phyloP scores from a whole-genome alignment of 35 echinoderm and acorn worm species.

The Amphiura filiformis region DNA sequence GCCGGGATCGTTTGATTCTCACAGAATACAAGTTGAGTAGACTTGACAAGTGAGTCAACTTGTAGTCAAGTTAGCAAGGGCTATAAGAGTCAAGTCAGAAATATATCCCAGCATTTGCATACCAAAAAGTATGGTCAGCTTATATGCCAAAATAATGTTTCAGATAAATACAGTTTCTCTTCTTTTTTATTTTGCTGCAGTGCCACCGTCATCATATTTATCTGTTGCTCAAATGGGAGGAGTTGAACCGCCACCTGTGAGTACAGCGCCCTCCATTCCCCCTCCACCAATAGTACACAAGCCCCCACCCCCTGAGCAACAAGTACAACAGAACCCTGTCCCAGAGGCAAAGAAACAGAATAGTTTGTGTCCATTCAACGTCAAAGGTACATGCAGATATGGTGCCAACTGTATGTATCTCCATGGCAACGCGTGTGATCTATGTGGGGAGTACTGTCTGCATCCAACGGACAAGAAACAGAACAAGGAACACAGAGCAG shows the following conservation, averaged over 20 bases:
- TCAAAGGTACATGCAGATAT: constrained; percentile 86
- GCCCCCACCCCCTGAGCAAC: constrained; percentile 22
- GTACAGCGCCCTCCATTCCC: neutral
- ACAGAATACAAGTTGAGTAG: no score
- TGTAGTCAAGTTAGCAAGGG: no score
- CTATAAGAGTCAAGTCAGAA: no score
- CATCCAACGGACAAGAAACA: constrained; percentile 65
- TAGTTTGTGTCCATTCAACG: constrained; percentile 82
- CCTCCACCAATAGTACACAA: neutral
- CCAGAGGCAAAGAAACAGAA: constrained; percentile 3
- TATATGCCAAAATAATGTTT: no score
- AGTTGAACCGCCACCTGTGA: neutral
- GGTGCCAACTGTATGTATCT: constrained; percentile 77
- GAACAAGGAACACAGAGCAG: constrained; percentile 73
- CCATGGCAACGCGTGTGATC: constrained; percentile 85
- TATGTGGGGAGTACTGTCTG: constrained; percentile 76
- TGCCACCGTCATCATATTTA: constrained; percentile 21
- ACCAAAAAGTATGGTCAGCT: no score
- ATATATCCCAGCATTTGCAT: no score
- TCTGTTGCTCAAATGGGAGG: neutral
- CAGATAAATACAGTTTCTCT: no score
- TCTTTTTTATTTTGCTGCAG: neutral
- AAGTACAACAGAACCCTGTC: neutral
- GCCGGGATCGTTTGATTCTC: no score
- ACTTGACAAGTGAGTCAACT: no score